Percentiles rank a stretch among this genome's conserved stretches.
phyloP scores from a whole-genome alignment of 1,140 invertebrate genomes.

The Drosophila rufa region DNA sequence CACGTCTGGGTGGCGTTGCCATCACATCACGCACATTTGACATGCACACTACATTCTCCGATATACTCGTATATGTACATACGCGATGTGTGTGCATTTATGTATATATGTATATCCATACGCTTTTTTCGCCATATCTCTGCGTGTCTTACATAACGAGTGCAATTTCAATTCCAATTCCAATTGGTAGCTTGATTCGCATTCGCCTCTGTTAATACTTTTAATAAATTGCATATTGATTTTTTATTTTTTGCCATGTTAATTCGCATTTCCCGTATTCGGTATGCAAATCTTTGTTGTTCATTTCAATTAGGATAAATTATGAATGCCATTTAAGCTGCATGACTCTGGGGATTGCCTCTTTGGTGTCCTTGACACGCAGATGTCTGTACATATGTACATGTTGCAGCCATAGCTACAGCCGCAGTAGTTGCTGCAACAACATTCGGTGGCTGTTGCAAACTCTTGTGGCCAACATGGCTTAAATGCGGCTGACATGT shows the following conservation, averaged over 20 bases:
- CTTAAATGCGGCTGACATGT: constrained; percentile 34
- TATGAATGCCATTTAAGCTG: constrained; percentile 15
- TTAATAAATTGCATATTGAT: constrained; percentile 44
- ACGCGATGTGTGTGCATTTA: constrained; percentile 13
- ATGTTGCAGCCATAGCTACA: constrained; percentile 4
- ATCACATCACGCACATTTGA: constrained; percentile 56
- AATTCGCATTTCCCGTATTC: background rate
- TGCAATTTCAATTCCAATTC: constrained; percentile 23
- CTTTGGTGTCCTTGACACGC: constrained; percentile 23
- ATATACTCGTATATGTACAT: background rate
- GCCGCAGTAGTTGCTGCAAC: background rate
- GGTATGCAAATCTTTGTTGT: constrained; percentile 16
- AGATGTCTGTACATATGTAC: background rate
- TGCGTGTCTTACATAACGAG: constrained; percentile 34
- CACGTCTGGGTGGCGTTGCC: constrained; percentile 46
- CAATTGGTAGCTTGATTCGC: constrained; percentile 5
- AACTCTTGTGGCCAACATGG: constrained; percentile 25
- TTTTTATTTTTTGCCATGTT: constrained; percentile 9
- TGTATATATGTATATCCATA: background rate
- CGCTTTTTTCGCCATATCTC: constrained; percentile 4
- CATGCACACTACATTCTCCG: constrained; percentile 38
- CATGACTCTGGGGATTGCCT: background rate
- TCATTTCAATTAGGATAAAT: constrained; percentile 21
- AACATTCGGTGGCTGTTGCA: constrained; percentile 15
- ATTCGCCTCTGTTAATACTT: constrained; percentile 20